Evolutionary conservation across 2,888 invertebrate species (phyloP).

Genomic region (Julus scandinavius): DNA sequence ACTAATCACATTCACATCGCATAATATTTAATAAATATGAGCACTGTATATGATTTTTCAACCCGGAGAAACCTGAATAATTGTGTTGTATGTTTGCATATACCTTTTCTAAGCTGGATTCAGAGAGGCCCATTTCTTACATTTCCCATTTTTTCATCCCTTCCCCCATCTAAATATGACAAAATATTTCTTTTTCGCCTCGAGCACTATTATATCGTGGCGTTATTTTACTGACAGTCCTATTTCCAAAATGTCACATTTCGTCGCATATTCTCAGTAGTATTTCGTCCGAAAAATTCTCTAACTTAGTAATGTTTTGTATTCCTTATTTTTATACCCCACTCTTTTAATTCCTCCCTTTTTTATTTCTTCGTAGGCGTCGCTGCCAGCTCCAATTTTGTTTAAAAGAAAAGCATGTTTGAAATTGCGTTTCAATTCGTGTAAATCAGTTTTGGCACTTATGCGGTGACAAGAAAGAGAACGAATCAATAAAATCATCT

Average conservation of each 20-base stretch:
- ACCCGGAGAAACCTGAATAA: no score
- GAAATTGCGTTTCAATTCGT: constrained; percentile 31
- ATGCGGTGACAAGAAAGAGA: constrained; percentile 16
- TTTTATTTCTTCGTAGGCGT: neutral
- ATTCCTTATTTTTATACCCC: neutral
- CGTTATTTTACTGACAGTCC: neutral
- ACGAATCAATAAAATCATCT: constrained; percentile 25
- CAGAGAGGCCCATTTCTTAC: no score
- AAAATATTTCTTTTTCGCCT: neutral
- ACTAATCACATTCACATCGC: no score
- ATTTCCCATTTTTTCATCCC: no score
- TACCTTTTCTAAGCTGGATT: no score
- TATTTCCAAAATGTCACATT: constrained; percentile 7
- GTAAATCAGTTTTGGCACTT: constrained; percentile 9
- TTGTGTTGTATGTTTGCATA: no score
- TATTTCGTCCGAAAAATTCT: neutral
- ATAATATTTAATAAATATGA: no score
- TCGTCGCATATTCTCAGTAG: neutral
- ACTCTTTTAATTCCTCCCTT: no score
- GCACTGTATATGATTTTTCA: no score
- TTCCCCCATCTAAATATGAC: neutral
- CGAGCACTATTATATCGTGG: neutral
- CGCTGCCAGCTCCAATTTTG: neutral
- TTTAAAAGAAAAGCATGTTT: constrained; percentile 4
- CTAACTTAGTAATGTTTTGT: neutral